phyloP scores from a whole-genome alignment of 2,113 vertebrate genomes.

The Nerophis ophidion region DNA sequence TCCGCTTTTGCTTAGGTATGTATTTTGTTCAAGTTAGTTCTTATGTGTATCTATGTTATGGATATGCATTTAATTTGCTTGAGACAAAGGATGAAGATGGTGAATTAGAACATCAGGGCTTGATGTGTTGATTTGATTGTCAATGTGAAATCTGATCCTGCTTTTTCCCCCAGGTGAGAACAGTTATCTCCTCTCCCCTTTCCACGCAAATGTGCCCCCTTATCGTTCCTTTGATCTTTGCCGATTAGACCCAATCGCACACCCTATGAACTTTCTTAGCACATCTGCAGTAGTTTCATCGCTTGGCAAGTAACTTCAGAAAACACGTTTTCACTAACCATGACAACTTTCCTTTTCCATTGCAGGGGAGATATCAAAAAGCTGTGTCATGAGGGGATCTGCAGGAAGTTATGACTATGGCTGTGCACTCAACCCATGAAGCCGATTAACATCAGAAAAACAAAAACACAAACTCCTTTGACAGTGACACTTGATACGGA shows the following conservation, averaged over 20 bases:
- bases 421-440: conserved; percentile 39
- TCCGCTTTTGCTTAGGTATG: conserved; percentile 21
- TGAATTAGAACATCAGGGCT: conserved; percentile 42
- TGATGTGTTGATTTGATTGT: conserved; percentile 52
- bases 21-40: conserved; percentile 9
- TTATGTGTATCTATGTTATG: conserved; percentile 6
- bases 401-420: conserved; percentile 52
- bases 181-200: conserved; percentile 52
- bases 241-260: conserved; percentile 26
- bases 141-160: conserved; percentile 59
- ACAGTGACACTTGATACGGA: conserved; percentile 17
- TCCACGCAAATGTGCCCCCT: conserved; percentile 68
- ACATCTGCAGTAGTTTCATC: conserved; percentile 3
- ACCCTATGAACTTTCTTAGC: conserved; percentile 1
- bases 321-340: neutral
- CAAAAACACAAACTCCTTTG: conserved; percentile 39
- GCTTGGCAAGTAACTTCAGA: conserved; percentile 11
- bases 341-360: conserved; percentile 21
- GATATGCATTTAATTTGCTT: conserved; percentile 21
- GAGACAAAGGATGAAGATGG: conserved; percentile 43
- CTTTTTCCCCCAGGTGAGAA: conserved; percentile 53
- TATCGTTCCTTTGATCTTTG: conserved; percentile 44
- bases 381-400: conserved; percentile 11
- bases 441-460: conserved; percentile 50
- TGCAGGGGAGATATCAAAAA: conserved; percentile 11